Conservation (phyloP, 2,113 vertebrate species). For the Hyperoodon ampullatus region DNA sequence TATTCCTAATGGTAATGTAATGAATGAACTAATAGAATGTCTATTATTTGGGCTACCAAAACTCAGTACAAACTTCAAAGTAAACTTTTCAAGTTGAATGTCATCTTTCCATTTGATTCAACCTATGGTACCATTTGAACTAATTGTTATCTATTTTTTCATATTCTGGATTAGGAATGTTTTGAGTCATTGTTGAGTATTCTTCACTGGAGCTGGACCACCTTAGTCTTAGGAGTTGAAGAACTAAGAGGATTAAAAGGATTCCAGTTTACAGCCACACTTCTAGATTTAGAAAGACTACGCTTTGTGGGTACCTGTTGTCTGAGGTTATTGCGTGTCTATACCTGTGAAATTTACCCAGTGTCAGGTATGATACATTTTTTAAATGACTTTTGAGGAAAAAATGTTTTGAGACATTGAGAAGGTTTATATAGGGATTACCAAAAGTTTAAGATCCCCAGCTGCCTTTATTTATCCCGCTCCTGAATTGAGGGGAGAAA, state of each 20-base stretch:
- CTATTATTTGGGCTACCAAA: constrained; percentile 18
- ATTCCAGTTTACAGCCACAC: constrained; percentile 98
- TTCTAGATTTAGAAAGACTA: constrained; percentile 96
- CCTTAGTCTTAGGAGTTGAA: constrained; percentile 96
- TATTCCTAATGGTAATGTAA: not conserved
- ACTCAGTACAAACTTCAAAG: constrained; percentile 2
- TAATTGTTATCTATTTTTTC: constrained; percentile 49
- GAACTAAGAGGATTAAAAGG: constrained; percentile 97
- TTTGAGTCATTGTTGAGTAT: constrained; percentile 98
- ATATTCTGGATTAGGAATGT: constrained; percentile 89
- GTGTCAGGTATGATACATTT: constrained; percentile 91
- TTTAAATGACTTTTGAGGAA: constrained; percentile 3
- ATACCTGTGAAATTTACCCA: constrained; percentile 99
- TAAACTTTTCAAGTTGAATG: constrained; percentile 25
- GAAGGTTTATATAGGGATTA: not conserved
- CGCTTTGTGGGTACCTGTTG: constrained; percentile 98
- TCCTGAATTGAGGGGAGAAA: not conserved
- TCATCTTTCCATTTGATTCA: not conserved
- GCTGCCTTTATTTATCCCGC: constrained; percentile 4
- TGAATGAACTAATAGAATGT: not conserved
- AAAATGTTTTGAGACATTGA: constrained; percentile 43
- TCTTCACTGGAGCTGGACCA: constrained; percentile 99
- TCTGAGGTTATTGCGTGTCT: constrained; percentile 95
- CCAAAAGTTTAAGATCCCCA: not conserved
- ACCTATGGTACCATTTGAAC: not conserved